Percentiles rank a stretch among this genome's conserved stretches.
Evolutionary conservation across 64 coral and sea anemone species (phyloP).

Genomic region (Dendronephthya gigantea): DNA sequence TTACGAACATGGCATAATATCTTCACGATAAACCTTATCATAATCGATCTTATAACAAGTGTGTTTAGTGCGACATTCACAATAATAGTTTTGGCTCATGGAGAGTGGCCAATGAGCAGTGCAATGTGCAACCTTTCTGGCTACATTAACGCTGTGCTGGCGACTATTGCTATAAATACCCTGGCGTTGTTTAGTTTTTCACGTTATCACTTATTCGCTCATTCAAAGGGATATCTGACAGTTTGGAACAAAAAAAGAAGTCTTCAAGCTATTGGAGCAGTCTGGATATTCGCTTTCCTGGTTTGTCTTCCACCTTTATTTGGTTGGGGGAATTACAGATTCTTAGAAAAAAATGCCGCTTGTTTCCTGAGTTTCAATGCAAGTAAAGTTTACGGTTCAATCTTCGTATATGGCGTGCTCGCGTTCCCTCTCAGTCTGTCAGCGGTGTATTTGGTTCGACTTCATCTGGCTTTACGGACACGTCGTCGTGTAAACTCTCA

Average conservation of each 20-base stretch:
- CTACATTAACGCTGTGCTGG: conserved; percentile 33
- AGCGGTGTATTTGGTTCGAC: conserved; percentile 39
- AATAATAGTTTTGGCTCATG: conserved; percentile 33
- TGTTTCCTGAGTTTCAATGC: conserved; percentile 59
- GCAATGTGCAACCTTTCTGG: conserved; percentile 31
- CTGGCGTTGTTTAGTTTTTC: conserved; percentile 53
- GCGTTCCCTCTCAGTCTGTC: conserved; percentile 40
- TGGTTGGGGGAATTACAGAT: conserved; percentile 52
- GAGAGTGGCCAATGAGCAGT: conserved; percentile 25
- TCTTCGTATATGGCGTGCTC: conserved; percentile 50
- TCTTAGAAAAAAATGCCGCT: conserved; percentile 46
- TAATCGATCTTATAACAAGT: conserved; percentile 44
- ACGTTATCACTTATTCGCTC: conserved; percentile 50
- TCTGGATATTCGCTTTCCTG: conserved; percentile 31
- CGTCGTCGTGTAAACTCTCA: conserved; percentile 23
- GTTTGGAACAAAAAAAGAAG: conserved; percentile 52
- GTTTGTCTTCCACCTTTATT: conserved; percentile 42
- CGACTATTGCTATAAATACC: conserved; percentile 45
- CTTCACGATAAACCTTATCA: conserved; percentile 52
- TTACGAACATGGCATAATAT: conserved; percentile 72
- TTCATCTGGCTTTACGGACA: conserved; percentile 25
- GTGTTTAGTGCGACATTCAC: conserved; percentile 27
- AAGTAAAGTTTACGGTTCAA: conserved; percentile 44
- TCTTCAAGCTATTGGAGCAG: conserved; percentile 25
- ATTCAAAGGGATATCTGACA: conserved; percentile 41